Conservation (phyloP, 1,140 invertebrate species). For the Pseudachorutes palmiensis region DNA sequence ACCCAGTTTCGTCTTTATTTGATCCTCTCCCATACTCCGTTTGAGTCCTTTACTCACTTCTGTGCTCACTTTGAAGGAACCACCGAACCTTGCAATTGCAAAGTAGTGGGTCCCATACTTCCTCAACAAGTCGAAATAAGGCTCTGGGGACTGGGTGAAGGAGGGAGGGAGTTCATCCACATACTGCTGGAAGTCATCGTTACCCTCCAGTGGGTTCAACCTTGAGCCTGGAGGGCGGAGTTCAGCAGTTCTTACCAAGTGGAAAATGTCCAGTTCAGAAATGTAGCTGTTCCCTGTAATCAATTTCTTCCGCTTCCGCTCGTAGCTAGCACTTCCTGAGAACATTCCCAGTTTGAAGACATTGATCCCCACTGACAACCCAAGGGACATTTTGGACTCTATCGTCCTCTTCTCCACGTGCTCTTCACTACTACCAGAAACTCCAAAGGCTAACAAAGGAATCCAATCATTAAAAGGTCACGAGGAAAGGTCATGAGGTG, state of each 20-base stretch:
- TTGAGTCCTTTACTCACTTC: neutral
- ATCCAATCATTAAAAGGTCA: neutral
- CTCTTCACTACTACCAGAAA: neutral
- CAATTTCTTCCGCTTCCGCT: neutral
- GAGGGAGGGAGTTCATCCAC: neutral
- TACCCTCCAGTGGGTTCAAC: neutral
- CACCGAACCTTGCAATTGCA: neutral
- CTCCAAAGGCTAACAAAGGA: neutral
- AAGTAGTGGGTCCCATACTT: neutral
- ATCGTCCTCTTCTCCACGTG: neutral
- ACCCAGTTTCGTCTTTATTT: neutral
- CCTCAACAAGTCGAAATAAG: neutral
- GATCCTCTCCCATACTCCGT: neutral
- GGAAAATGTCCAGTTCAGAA: neutral
- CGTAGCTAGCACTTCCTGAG: neutral
- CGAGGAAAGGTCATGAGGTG: neutral
- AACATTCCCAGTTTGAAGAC: neutral
- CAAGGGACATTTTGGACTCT: neutral
- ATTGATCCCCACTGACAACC: neutral
- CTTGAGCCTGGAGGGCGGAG: neutral
- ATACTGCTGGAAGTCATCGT: neutral
- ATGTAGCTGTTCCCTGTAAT: neutral
- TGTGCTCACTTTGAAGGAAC: neutral
- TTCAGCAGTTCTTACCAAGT: neutral
- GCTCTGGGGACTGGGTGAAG: neutral